phyloP scores from a whole-genome alignment of 2,113 vertebrate genomes.

The Neomonachus schauinslandi region DNA sequence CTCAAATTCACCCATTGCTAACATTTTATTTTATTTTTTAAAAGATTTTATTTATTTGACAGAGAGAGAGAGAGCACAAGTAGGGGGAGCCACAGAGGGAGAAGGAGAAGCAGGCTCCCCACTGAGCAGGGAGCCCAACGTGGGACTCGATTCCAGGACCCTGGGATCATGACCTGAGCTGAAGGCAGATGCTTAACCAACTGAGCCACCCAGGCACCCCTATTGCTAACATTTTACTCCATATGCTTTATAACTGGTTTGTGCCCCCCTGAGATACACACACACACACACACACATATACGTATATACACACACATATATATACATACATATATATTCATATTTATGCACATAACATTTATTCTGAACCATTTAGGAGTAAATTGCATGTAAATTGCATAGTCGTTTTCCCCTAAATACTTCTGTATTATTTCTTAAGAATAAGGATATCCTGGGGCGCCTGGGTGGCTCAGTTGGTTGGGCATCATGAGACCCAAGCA shows the following conservation, averaged over 20 bases:
- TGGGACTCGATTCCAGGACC: too few species aligned
- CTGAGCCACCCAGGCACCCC: too few species aligned
- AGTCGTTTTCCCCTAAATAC: background rate
- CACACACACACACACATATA: background rate
- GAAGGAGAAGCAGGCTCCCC: too few species aligned
- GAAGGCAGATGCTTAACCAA: too few species aligned
- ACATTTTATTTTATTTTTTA: background rate
- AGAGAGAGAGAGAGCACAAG: too few species aligned
- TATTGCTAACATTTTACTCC: background rate
- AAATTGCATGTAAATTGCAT: background rate
- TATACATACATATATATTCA: background rate
- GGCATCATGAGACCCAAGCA: background rate
- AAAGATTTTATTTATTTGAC: too few species aligned
- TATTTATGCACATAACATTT: background rate
- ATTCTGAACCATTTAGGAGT: background rate
- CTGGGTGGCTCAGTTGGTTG: background rate
- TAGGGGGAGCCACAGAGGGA: too few species aligned
- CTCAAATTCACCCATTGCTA: background rate
- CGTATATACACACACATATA: too few species aligned
- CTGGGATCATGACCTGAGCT: too few species aligned
- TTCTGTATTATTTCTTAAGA: background rate
- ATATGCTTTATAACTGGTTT: background rate
- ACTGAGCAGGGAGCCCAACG: too few species aligned
- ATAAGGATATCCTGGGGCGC: background rate
- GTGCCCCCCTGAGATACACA: background rate